Conservation (phyloP, 2,113 vertebrate species). For the Tragelaphus buxtoni region DNA sequence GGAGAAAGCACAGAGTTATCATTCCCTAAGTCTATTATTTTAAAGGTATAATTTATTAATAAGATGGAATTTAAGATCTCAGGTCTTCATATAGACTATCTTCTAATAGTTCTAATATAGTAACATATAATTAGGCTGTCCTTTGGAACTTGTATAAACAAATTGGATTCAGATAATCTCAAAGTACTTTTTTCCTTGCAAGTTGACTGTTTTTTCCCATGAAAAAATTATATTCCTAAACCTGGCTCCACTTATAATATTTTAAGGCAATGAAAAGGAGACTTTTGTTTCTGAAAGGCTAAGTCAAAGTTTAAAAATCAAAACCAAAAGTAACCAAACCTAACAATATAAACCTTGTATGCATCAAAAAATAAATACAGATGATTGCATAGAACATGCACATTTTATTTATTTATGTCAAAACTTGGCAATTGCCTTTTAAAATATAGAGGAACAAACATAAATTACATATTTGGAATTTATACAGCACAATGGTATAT, state of each 20-base stretch:
- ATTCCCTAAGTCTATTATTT: not conserved
- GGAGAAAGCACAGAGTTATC: not conserved
- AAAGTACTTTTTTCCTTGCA: not conserved
- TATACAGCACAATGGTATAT: slow-evolving; percentile 16
- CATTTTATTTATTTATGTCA: slow-evolving; percentile 38
- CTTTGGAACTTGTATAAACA: not conserved
- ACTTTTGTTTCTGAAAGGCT: slow-evolving; percentile 29
- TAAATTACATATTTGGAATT: slow-evolving; percentile 33
- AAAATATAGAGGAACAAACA: slow-evolving; percentile 13
- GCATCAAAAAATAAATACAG: not conserved
- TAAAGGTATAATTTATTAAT: slow-evolving; percentile 29
- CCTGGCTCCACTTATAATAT: not conserved
- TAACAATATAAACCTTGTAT: not conserved
- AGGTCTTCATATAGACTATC: not conserved
- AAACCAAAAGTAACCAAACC: not conserved
- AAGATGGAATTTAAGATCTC: slow-evolving; percentile 5
- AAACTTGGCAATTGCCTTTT: not conserved
- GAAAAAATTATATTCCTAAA: slow-evolving; percentile 42
- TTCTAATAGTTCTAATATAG: not conserved
- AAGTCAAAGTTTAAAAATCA: not conserved
- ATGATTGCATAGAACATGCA: not conserved
- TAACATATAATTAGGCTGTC: not conserved
- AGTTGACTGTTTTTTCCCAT: not conserved
- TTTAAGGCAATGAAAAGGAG: not conserved
- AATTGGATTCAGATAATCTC: not conserved